phyloP scores from a whole-genome alignment of 1,140 invertebrate genomes.

The Drosophila pectinifera region DNA sequence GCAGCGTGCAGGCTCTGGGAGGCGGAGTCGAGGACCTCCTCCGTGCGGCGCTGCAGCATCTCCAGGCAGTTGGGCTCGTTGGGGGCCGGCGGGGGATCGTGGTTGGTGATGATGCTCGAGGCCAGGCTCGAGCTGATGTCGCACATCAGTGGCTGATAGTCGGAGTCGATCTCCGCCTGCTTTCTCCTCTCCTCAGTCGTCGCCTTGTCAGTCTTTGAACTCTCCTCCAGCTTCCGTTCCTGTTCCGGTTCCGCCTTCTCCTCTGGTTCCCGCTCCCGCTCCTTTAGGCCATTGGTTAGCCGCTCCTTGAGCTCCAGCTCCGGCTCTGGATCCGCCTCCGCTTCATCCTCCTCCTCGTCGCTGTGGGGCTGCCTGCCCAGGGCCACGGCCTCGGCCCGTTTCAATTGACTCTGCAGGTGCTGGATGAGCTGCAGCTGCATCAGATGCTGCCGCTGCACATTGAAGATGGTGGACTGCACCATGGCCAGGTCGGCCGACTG shows the following conservation, averaged over 20 bases:
- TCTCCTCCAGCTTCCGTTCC: conserved; percentile 45
- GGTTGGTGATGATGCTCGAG: conserved; percentile 94
- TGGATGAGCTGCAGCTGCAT: conserved; percentile 97
- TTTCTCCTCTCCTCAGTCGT: conserved; percentile 12
- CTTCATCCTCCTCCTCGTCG: conserved; percentile 47
- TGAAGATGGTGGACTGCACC: conserved; percentile 94
- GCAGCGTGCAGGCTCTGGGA: conserved; percentile 94
- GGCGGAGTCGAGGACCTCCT: conserved; percentile 95
- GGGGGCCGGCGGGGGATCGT: conserved; percentile 89
- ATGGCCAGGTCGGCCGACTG: conserved; percentile 92
- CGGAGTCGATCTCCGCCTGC: conserved; percentile 19
- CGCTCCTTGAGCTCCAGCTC: conserved; percentile 12
- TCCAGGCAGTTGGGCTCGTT: conserved; percentile 94
- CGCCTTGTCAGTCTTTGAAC: conserved; percentile 67
- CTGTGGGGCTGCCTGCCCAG: conserved; percentile 34
- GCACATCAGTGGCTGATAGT: conserved; percentile 69
- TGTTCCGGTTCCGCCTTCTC: conserved; percentile 6
- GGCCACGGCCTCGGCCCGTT: conserved; percentile 64
- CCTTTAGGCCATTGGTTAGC: conserved; percentile 13
- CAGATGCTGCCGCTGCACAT: conserved; percentile 96
- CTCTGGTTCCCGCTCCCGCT: neutral
- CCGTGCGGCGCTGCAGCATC: conserved; percentile 95
- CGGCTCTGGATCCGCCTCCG: conserved; percentile 14
- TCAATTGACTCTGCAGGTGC: conserved; percentile 94
- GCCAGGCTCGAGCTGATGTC: conserved; percentile 89